Percentiles rank a stretch among this genome's conserved stretches.
Conservation (phyloP, 2,797 vertebrate species). For the Hydrocynus forskahlii region DNA sequence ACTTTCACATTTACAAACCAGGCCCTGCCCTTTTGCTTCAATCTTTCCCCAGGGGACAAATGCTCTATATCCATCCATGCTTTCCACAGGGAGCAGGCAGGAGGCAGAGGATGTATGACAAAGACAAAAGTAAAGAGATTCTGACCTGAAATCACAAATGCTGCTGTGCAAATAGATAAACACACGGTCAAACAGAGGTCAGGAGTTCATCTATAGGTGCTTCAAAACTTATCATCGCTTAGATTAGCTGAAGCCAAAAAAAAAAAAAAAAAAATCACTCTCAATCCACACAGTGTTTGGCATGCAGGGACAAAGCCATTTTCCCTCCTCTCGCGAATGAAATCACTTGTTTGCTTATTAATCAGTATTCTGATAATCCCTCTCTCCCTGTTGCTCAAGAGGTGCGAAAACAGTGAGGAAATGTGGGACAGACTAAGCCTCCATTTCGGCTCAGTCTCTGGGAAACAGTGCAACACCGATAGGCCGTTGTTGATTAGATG, state of each 20-base stretch:
- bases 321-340: conserved; percentile 39
- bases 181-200: not conserved
- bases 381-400: conserved; percentile 62
- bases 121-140: conserved; percentile 3
- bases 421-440: conserved; percentile 61
- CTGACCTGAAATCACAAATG: not conserved
- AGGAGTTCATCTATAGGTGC: not conserved
- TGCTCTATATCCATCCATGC: conserved; percentile 33
- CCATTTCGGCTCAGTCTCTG: conserved; percentile 46
- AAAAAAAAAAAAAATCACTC: conserved; percentile 33
- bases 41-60: conserved; percentile 13
- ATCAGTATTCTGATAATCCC: conserved; percentile 70
- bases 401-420: conserved; percentile 47
- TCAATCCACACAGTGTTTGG: conserved; percentile 15
- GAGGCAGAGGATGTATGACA: not conserved
- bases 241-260: not conserved
- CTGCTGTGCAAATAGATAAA: conserved; percentile 12
- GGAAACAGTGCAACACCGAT: conserved; percentile 25
- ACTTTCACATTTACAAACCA: conserved; percentile 42
- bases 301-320: conserved; percentile 37
- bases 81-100: not conserved
- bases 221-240: not conserved
- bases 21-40: not conserved
- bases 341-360: conserved; percentile 53
- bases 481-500: not conserved